Evolutionary conservation across 2,888 invertebrate genomes (phyloP).

Genomic region (Aspidapion aeneum): DNA sequence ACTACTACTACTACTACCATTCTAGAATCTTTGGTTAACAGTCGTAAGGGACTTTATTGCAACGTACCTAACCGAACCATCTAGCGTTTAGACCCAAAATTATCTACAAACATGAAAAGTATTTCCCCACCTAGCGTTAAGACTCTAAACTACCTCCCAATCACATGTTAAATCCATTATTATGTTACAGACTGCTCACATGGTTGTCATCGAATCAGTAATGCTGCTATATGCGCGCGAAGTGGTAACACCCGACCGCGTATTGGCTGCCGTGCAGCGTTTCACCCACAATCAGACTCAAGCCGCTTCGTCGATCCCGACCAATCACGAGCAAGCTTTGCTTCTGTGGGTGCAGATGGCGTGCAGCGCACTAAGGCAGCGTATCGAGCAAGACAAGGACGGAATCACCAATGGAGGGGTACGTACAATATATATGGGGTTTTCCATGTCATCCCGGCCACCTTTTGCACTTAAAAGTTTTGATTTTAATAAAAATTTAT

Average conservation of each 20-base stretch:
- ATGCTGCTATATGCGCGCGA: constrained; percentile 93
- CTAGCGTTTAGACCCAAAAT: too few species aligned
- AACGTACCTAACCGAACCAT: too few species aligned
- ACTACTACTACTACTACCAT: too few species aligned
- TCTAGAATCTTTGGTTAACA: too few species aligned
- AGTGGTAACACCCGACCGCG: constrained; percentile 84
- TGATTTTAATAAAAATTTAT: too few species aligned
- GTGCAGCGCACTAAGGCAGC: constrained; percentile 69
- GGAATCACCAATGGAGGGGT: constrained; percentile 31
- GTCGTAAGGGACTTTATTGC: too few species aligned
- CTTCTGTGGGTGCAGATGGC: constrained; percentile 88
- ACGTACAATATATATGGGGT: background rate
- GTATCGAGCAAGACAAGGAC: constrained; percentile 50
- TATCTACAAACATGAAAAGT: too few species aligned
- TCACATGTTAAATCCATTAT: too few species aligned
- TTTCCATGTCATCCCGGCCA: too few species aligned
- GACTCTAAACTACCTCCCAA: too few species aligned
- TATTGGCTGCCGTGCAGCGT: constrained; percentile 80
- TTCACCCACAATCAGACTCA: constrained; percentile 59
- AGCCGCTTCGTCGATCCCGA: constrained; percentile 43
- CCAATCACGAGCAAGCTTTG: constrained; percentile 77
- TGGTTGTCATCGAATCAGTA: constrained; percentile 93
- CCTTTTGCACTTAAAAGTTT: too few species aligned
- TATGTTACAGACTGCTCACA: constrained; percentile 81
- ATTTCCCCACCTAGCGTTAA: too few species aligned